Percentiles rank a stretch among this genome's conserved stretches.
phyloP scores from a whole-genome alignment of 2,888 invertebrate genomes.

The Euphydryas editha region DNA sequence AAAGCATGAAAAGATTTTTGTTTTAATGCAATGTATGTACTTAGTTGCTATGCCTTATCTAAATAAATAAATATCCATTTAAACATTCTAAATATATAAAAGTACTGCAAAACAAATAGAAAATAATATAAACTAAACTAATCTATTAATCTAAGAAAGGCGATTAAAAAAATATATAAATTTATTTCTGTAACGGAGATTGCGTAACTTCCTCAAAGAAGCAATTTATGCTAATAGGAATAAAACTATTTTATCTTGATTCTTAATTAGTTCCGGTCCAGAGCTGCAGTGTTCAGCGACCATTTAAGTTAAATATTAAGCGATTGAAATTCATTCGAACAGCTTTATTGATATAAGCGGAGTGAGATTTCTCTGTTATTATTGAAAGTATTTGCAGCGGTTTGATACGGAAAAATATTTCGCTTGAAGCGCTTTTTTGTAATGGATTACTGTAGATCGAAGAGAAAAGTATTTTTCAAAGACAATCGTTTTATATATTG shows the following conservation, averaged over 20 bases:
- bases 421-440: slow-evolving; percentile 1
- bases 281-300: slow-evolving; percentile 1
- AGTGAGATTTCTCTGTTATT: background rate
- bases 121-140: background rate
- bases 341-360: slow-evolving; percentile 15
- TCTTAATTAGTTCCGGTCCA: slow-evolving; percentile 7
- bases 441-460: background rate
- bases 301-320: slow-evolving; percentile 31
- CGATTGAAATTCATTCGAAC: slow-evolving; percentile 22
- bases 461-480: background rate
- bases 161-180: background rate
- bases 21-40: too few relatives aligned
- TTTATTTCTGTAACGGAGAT: background rate
- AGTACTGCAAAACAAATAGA: background rate
- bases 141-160: background rate
- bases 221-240: slow-evolving; percentile 7
- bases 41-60: too few relatives aligned
- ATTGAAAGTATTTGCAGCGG: slow-evolving; percentile 8
- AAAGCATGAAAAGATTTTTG: too few relatives aligned
- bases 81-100: too few relatives aligned
- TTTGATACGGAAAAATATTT: slow-evolving; percentile 7
- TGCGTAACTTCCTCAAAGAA: slow-evolving; percentile 7
- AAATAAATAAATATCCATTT: too few relatives aligned
- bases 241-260: slow-evolving; percentile 9
- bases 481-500: background rate